phyloP scores from a whole-genome alignment of 1,140 invertebrate genomes.

The Rhyacophila brunnea region DNA sequence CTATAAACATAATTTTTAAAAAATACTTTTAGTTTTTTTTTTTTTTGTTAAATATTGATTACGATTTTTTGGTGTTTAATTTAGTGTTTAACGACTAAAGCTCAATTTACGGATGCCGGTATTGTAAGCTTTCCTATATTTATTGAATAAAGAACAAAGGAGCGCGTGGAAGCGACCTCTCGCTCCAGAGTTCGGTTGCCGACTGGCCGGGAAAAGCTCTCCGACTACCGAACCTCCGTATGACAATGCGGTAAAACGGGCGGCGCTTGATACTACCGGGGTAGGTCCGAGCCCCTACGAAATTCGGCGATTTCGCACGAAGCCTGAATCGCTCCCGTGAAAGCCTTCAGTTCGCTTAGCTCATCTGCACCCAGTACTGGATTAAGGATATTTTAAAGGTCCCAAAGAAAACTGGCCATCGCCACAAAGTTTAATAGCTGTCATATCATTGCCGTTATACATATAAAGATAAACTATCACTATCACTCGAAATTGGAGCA shows the following conservation, averaged over 20 bases:
- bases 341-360: no score
- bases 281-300: not conserved
- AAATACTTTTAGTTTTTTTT: not conserved
- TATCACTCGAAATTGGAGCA: no score
- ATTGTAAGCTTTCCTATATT: not conserved
- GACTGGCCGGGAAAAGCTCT: conserved; percentile 3
- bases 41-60: not conserved
- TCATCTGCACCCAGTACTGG: no score
- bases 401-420: no score
- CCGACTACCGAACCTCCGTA: conserved; percentile 13
- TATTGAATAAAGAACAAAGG: conserved; percentile 15
- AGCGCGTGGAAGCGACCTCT: conserved; percentile 10
- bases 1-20: no score
- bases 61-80: not conserved
- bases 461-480: no score
- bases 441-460: no score
- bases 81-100: not conserved
- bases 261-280: conserved; percentile 13
- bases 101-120: not conserved
- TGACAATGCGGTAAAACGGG: conserved; percentile 27
- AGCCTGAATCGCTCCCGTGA: no score
- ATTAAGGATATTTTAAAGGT: no score
- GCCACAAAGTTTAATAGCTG: no score
- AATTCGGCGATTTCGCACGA: not conserved
- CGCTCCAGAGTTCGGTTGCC: conserved; percentile 7